Base-by-base conservation (phyloP, 2,113 vertebrate genomes). In the Toxotes chatareus region DNA sequence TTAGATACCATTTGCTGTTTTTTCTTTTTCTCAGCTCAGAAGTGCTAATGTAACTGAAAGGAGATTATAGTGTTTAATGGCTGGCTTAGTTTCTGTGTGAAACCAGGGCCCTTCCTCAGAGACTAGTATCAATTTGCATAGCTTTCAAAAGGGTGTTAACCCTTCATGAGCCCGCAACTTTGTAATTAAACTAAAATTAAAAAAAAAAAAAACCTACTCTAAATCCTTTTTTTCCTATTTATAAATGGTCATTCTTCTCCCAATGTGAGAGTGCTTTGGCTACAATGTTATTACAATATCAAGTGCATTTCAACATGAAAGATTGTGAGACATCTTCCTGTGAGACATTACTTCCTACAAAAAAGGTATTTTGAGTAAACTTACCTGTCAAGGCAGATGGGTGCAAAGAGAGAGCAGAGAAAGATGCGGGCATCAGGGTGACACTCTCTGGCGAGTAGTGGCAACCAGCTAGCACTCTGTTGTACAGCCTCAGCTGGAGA, bases 371-470 rank as follows among this genome's bases (percentile, higher is more conserved):
- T 34, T n/a, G 0, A 60, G 5, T 57, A 12, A 46, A 70, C 92
- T 95, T 95, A 97, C 96, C 96, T 95, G 91, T 97, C 95, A 7
- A 97, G 90, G 88, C 97, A 97, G 84, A 97, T 92, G 0, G 94
- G 96, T n/a, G 95, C 95, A 71, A 97, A 97, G 57, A 97, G 96
- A 7, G 96, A 97, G 91, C 96, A 97, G 84, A 97, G 95, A 89
- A 97, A 96, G 78, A 97, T 96, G 77, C 93, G 89, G n/a, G 95
- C 95, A 0, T 96, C 94, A 0, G 95, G 95, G 71, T 97, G 96
- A 79, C 96, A 97, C 72, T 97, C 95, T 85, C 93, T 85, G 77
- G 95, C 95, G 11, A 97, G 93, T 59, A 98, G 94, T 27, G 96
- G 95, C 90, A 97, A 86, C 96, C 96, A 96, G 91, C 95, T 95